Evolutionary conservation across 53 echinoderm and acorn worm genomes (phyloP).

Genomic region (Apostichopus leukothele): DNA sequence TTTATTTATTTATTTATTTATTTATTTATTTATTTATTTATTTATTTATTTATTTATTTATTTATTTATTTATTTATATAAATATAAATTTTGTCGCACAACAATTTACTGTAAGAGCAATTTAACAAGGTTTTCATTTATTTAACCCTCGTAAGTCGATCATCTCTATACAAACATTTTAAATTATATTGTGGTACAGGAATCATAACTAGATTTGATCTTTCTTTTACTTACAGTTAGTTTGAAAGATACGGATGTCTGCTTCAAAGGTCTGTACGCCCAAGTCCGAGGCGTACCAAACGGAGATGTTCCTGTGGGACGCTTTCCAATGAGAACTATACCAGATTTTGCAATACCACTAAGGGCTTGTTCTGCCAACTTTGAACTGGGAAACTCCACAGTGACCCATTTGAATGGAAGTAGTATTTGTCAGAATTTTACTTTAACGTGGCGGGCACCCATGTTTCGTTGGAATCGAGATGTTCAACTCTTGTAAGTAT

Average conservation of each 20-base stretch:
- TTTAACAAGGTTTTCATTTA: too few relatives aligned
- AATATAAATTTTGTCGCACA: too few relatives aligned
- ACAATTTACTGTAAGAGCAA: too few relatives aligned
- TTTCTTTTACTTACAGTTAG: neutral
- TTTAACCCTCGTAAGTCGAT: too few relatives aligned
- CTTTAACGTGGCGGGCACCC: neutral
- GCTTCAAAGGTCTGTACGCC: conserved; percentile 10
- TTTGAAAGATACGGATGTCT: neutral
- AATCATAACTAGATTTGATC: neutral
- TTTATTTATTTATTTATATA: too few relatives aligned
- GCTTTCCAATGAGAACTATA: neutral
- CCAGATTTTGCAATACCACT: neutral
- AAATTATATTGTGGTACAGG: too few relatives aligned
- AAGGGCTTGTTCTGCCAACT: neutral
- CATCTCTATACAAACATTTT: too few relatives aligned
- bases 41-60: too few relatives aligned
- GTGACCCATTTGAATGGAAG: neutral
- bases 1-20: too few relatives aligned
- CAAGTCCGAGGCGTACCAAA: neutral
- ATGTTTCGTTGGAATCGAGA: neutral
- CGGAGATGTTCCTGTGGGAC: neutral
- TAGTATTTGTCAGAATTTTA: neutral
- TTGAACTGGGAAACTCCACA: neutral
- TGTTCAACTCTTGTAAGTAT: neutral
- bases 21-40: too few relatives aligned